A percentile compares a stretch with the other conserved stretches of the same genome.
Conservation (phyloP, 2,797 vertebrate species). For the Anabacerthia variegaticeps region DNA sequence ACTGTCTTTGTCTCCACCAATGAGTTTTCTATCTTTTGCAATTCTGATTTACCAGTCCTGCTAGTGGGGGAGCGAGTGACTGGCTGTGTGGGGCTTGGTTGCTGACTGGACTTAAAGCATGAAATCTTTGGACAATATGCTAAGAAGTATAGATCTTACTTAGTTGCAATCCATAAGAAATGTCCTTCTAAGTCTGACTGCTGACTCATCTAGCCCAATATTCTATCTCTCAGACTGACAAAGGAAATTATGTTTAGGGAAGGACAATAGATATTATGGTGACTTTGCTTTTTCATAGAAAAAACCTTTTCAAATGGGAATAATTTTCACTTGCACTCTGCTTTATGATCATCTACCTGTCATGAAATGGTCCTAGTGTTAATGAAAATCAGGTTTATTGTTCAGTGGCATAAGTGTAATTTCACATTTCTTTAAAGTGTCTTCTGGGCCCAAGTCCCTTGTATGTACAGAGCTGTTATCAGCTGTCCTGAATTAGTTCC, state of each 20-base stretch:
- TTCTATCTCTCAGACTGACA: not conserved
- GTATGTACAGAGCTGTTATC: rapidly evolving
- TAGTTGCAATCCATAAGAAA: not conserved
- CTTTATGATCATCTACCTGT: not conserved
- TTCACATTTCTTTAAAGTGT: not conserved
- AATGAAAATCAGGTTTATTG: not conserved
- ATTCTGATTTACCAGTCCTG: not conserved
- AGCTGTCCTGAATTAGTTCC: not conserved
- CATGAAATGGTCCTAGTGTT: not conserved
- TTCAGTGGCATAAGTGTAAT: not conserved
- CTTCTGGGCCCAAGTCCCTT: not conserved
- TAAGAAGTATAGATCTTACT: not conserved
- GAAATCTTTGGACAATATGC: not conserved
- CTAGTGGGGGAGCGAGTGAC: rapidly evolving
- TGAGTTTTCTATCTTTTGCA: not conserved
- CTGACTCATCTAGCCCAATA: not conserved
- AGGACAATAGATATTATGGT: not conserved
- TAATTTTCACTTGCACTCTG: not conserved
- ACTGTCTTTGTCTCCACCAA: not conserved
- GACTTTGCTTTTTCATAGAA: not conserved
- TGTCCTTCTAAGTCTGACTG: not conserved
- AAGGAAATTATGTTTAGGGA: not conserved
- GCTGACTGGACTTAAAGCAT: not conserved
- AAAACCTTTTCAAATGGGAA: not conserved
- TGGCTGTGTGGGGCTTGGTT: rapidly evolving